Percentiles rank a stretch among this genome's conserved stretches.
Conservation (phyloP, 2,113 vertebrate genomes). For the Fregetta grallaria region DNA sequence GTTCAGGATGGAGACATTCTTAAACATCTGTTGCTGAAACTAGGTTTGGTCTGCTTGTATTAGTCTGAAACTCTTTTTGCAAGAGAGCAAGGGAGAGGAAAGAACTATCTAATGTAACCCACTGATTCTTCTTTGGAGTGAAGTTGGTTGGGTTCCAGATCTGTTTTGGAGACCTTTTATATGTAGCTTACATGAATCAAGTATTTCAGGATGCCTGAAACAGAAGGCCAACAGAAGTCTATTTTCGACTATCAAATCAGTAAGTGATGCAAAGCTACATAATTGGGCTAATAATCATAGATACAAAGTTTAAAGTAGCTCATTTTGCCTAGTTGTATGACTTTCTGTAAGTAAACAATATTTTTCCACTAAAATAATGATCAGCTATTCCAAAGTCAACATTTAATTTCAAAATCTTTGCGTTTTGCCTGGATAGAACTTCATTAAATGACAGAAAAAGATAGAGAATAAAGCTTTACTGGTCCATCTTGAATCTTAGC, state of each 20-base stretch:
- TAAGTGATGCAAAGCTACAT: background rate
- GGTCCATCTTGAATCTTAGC: background rate
- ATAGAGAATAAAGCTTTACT: background rate
- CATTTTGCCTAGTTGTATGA: background rate
- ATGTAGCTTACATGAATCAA: background rate
- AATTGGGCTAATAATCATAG: background rate
- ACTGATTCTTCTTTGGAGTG: background rate
- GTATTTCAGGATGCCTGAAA: background rate
- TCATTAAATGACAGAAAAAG: background rate
- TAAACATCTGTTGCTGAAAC: background rate
- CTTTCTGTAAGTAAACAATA: background rate
- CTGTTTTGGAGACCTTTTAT: background rate
- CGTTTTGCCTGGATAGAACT: background rate
- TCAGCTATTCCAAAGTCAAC: background rate
- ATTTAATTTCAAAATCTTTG: background rate
- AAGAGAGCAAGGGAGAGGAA: background rate
- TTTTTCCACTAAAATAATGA: background rate
- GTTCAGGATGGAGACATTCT: background rate
- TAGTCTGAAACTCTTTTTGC: background rate
- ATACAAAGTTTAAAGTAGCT: background rate
- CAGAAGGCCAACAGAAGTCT: background rate
- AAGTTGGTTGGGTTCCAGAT: background rate
- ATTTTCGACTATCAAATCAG: background rate
- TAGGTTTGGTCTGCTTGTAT: background rate
- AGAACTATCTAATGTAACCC: background rate